Evolutionary conservation across 2,797 vertebrate species (phyloP).

Genomic region (Miichthys miiuy): DNA sequence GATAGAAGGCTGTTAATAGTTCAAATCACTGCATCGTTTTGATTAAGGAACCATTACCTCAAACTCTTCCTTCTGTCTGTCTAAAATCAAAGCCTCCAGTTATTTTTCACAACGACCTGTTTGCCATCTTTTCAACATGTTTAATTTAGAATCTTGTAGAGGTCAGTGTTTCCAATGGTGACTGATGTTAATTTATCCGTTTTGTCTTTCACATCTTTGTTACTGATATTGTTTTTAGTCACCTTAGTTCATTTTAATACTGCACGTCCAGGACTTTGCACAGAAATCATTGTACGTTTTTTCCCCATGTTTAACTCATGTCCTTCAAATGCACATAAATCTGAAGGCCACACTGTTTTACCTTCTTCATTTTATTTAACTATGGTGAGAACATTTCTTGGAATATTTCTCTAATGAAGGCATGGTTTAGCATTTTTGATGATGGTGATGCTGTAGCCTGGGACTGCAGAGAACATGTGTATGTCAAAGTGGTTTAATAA

Average conservation of each 20-base stretch:
- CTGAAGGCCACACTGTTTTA: constrained; percentile 27
- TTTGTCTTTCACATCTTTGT: constrained; percentile 14
- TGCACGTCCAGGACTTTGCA: constrained; percentile 25
- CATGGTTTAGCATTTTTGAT: constrained; percentile 70
- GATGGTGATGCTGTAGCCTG: constrained; percentile 66
- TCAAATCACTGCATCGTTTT: constrained; percentile 1
- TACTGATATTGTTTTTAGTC: constrained; percentile 43
- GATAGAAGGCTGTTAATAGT: constrained; percentile 12
- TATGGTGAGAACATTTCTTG: constrained; percentile 25
- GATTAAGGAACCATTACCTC: constrained; percentile 42
- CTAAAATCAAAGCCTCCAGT: background rate
- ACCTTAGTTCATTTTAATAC: constrained; percentile 32
- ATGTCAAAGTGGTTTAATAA: constrained; percentile 79
- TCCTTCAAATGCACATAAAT: constrained; percentile 45
- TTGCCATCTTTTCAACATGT: constrained; percentile 9
- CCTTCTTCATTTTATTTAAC: constrained; percentile 28
- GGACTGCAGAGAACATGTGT: constrained; percentile 58
- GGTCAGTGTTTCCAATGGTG: background rate
- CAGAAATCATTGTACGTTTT: constrained; percentile 7
- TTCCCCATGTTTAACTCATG: background rate
- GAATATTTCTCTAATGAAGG: constrained; percentile 46
- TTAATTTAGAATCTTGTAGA: constrained; percentile 5
- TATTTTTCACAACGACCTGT: constrained; percentile 8
- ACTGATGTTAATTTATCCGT: background rate
- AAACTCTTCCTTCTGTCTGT: constrained; percentile 7